A percentile compares a stretch with the other conserved stretches of the same genome.
Conservation (phyloP, 2,888 invertebrate genomes). For the Aphidoletes aphidimyza region DNA sequence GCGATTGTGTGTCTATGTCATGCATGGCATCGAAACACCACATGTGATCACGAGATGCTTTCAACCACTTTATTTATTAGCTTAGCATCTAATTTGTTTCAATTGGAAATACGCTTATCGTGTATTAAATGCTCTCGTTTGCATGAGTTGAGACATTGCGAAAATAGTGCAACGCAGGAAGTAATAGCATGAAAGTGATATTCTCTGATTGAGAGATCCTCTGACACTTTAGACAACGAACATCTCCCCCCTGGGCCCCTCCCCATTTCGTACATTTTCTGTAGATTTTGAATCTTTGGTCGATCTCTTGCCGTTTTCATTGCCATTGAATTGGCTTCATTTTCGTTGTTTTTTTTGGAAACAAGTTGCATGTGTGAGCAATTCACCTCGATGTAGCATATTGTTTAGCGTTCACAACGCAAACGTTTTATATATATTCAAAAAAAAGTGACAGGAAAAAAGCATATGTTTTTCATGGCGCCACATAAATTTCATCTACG, state of each 20-base stretch:
- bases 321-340: not conserved
- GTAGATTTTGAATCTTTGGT: not conserved
- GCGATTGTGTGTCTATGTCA: not conserved
- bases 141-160: not conserved
- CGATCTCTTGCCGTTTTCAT: constrained; percentile 1
- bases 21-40: not conserved
- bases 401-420: not conserved
- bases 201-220: not conserved
- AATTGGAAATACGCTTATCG: constrained; percentile 19
- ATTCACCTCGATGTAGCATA: constrained; percentile 47
- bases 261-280: not conserved
- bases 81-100: constrained; percentile 49
- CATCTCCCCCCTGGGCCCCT: not conserved
- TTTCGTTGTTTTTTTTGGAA: too few species aligned
- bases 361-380: constrained; percentile 5
- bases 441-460: constrained; percentile 31
- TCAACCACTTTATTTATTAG: constrained; percentile 49
- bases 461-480: constrained; percentile 53
- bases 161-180: not conserved
- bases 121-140: not conserved
- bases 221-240: not conserved
- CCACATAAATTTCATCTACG: constrained; percentile 52
- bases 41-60: constrained; percentile 46
- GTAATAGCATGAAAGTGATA: not conserved
- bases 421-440: constrained; percentile 30